Evolutionary conservation across 2,888 invertebrate species (phyloP).

Genomic region (Dasypolia templi): DNA sequence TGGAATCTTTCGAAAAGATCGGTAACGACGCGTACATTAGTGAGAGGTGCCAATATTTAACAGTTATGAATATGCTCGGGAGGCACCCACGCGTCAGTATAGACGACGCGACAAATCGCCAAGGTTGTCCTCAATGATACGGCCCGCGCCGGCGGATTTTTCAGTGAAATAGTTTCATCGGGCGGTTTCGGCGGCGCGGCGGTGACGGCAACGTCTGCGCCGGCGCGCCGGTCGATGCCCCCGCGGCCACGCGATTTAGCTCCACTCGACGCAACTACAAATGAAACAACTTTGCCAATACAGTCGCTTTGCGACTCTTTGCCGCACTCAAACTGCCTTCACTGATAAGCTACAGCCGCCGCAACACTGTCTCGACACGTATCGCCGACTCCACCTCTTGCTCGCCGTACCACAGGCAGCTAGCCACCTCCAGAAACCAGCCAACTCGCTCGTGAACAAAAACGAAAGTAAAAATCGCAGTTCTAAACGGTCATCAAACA

Average conservation of each 20-base stretch:
- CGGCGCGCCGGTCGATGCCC: conserved; percentile 89
- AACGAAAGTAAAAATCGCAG: conserved; percentile 43
- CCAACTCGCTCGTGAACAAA: conserved; percentile 30
- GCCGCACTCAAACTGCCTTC: conserved; percentile 57
- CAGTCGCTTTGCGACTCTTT: conserved; percentile 57
- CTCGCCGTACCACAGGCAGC: not conserved
- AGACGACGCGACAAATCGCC: conserved; percentile 89
- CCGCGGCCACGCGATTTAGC: conserved; percentile 86
- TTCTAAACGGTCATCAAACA: conserved; percentile 32
- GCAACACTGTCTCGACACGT: conserved; percentile 17
- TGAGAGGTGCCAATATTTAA: conserved; percentile 85
- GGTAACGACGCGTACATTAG: conserved; percentile 71
- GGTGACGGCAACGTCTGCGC: conserved; percentile 89
- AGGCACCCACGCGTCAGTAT: conserved; percentile 86
- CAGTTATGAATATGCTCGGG: conserved; percentile 83
- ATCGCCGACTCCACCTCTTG: conserved; percentile 12
- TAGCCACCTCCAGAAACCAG: conserved; percentile 13
- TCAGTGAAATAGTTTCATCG: conserved; percentile 89
- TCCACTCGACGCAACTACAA: conserved; percentile 80
- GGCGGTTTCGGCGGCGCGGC: conserved; percentile 80
- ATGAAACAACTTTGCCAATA: conserved; percentile 79
- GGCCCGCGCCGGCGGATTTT: conserved; percentile 86
- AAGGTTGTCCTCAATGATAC: conserved; percentile 89
- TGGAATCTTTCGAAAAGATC: conserved; percentile 65
- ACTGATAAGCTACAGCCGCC: conserved; percentile 47